Conservation (phyloP, 2,888 invertebrate genomes). For the Asteroscopus sphinx region DNA sequence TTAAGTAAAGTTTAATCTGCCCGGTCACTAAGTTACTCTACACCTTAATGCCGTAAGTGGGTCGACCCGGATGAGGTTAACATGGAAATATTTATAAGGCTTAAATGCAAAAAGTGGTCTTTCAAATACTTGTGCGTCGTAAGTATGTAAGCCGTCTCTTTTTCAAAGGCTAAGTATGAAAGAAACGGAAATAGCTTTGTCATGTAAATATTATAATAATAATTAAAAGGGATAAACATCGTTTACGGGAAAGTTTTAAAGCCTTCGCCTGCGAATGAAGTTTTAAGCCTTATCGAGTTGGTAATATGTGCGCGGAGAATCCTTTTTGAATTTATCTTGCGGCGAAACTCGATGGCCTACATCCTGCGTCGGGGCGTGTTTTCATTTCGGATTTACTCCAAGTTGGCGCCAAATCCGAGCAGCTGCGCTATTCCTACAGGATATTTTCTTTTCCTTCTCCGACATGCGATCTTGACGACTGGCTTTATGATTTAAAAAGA, state of each 20-base stretch:
- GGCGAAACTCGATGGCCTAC: conserved; percentile 80
- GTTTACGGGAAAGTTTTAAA: conserved; percentile 78
- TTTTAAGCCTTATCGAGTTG: conserved; percentile 87
- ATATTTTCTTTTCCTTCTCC: conserved; percentile 86
- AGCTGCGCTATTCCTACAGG: conserved; percentile 83
- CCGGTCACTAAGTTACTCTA: conserved; percentile 67
- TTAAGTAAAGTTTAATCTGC: conserved; percentile 62
- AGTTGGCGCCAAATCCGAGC: conserved; percentile 85
- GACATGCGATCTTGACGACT: conserved; percentile 86
- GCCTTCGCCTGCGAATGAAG: conserved; percentile 78
- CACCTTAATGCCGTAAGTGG: conserved; percentile 72
- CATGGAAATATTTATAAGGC: conserved; percentile 73
- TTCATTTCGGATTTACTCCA: conserved; percentile 87
- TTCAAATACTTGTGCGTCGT: conserved; percentile 49
- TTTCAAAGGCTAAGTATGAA: conserved; percentile 48
- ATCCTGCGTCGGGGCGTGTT: conserved; percentile 79
- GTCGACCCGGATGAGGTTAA: conserved; percentile 69
- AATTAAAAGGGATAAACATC: conserved; percentile 81
- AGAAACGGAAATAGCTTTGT: conserved; percentile 63
- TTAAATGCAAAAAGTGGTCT: conserved; percentile 68
- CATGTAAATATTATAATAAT: conserved; percentile 71
- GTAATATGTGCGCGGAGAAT: conserved; percentile 79
- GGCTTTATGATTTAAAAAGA: conserved; percentile 89
- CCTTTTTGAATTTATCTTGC: conserved; percentile 85
- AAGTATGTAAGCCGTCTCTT: conserved; percentile 58